Evolutionary conservation across 2,888 invertebrate species (phyloP), one percentile per base, ranked within the genome.

Genomic region (Agriopis marginaria): DNA sequence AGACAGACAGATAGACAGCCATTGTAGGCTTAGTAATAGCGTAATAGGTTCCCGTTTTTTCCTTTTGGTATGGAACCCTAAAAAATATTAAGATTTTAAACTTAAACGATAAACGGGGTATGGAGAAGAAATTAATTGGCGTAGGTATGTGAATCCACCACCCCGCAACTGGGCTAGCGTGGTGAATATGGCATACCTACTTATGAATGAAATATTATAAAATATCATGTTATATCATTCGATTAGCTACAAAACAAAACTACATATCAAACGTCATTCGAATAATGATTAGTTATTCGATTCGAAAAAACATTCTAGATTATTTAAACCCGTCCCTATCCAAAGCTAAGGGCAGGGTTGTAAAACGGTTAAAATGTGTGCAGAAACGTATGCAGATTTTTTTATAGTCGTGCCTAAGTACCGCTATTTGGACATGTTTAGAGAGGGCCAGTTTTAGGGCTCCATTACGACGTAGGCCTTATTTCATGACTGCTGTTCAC

Each of bases 361-460:
- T 68, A 64, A 68, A 68, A 60, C 42, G 68, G 63, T 47, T 60
- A 59, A 68, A 60, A 61, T 61, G 54, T 45, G 66, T 42, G 54
- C 55, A 42, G 53, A 63, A 54, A 64, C 53, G 68, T 59, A 63
- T 54, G 68, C 63, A 64, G 40, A 42, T 55, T 68, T 68, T 68
- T 68, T 68, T 68, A 56, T 58, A 44, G 45, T 12, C 47, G 17
- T 11, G 12, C 47, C 23, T 40, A 54, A 61, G 54, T 66, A 54
- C 60, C 23, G 53, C 62, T 62, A 53, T 62, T 62, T 62, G 62
- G 61, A 12, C 10, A 45, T 62, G 53, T 62, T 62, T 61, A 51
- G 62, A 42, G 51, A 44, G 62, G 50, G 32, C 53, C 53, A 5
- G 53, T 17, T 62, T 60, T 53, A 55, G 47, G 32, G 39, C 63